Base-by-base conservation (phyloP, 1,140 invertebrate species). In the Caligus rogercresseyi region DNA sequence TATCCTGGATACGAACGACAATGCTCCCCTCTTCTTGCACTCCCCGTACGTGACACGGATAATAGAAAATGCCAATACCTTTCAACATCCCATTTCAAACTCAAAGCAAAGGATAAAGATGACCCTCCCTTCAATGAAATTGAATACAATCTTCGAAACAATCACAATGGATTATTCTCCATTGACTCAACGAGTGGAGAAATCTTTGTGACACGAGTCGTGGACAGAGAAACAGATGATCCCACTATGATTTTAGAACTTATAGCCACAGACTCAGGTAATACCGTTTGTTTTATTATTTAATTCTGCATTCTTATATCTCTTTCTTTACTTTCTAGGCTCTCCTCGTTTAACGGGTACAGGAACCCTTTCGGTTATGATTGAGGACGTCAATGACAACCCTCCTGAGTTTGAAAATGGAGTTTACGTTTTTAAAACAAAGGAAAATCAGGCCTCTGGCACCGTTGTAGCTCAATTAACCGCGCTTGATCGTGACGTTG, bases 1-100 rank as follows among this genome's bases (percentile, higher is more conserved):
- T 3, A 81, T 98, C 2, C 79, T 83, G 21, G 92, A 97, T 74
- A 85, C 96, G 67, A 96, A 97, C 73, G 93, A 98, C 74, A 92
- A 92, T 70, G 81, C 87, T 4, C 92, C 92, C 1, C 83, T 86
- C 0, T 96, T 97, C 71, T 73, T 88, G 31, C 84, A 88, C 73
- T 92, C 88, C 0, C 88, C 89, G 0, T 95, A 95, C 71, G 72
- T 88, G 63, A 87, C 88, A 0, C 84, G 88, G 69, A 86, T 95
- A n/a, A 85, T 88, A 80, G 92, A 96, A 75, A 90, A 91, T 70
- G 67, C 67, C 53, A 59, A 61, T 0, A 65, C 60, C 1, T 79
- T 85, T 64, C 79, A 88, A 25, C 83, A 84, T 19, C 83, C 84
- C 0, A 80, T 92, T 53, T 74, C 51, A 82, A 83, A 65, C 84